Conservation (phyloP, 2,113 vertebrate genomes). For the Aptenodytes patagonicus region DNA sequence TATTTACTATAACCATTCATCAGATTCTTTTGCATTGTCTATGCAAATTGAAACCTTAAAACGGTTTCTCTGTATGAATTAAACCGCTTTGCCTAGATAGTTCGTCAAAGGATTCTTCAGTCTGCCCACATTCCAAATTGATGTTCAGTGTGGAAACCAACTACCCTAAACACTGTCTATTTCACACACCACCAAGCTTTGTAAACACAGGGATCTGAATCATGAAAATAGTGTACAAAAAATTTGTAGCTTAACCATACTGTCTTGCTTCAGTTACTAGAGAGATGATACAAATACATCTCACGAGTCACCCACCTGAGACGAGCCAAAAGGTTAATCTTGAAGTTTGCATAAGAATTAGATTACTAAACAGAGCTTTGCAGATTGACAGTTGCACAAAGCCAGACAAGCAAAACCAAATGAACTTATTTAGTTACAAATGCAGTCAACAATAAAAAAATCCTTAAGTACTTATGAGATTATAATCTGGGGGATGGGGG, state of each 20-base stretch:
- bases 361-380: slow-evolving; percentile 27
- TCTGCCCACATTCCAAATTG: slow-evolving; percentile 29
- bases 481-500: background rate
- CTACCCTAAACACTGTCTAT: slow-evolving; percentile 43
- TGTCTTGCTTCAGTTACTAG: slow-evolving; percentile 25
- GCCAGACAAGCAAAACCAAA: background rate
- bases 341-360: slow-evolving; percentile 35
- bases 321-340: slow-evolving; percentile 13
- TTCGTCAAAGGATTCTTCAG: slow-evolving; percentile 18
- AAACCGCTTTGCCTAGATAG: background rate
- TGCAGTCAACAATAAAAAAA: background rate
- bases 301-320: background rate
- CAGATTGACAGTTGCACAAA: slow-evolving; percentile 29
- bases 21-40: background rate
- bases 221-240: background rate
- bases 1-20: background rate
- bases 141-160: slow-evolving; percentile 26
- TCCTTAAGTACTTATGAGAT: background rate
- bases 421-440: background rate
- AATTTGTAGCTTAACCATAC: background rate
- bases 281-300: slow-evolving; percentile 21
- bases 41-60: slow-evolving; percentile 1
- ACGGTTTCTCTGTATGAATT: background rate
- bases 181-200: slow-evolving; percentile 42
- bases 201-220: slow-evolving; percentile 44